These are phyloP conservation scores for Phasianus colchicus DNA, from an alignment of 2,113 vertebrate genomes.

Conservation along the genomic window DNA sequence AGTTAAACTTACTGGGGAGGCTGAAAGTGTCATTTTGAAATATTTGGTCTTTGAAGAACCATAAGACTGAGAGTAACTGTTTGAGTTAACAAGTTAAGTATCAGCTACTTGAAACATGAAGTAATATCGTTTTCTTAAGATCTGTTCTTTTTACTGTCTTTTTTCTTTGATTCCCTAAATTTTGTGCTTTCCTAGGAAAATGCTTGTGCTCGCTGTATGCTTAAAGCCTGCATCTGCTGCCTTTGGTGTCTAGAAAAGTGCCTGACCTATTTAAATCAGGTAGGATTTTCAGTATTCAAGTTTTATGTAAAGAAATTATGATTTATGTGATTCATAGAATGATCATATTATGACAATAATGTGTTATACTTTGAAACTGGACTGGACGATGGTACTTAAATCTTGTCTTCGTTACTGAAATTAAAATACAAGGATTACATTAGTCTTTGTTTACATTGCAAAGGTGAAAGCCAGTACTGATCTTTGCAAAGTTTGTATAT, in stretches of 20 bases:
- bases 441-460: background rate
- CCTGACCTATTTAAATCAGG: slow-evolving; percentile 99
- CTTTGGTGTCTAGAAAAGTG: slow-evolving; percentile 99
- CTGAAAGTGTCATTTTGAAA: background rate
- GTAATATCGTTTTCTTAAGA: background rate
- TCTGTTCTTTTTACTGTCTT: background rate
- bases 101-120: background rate
- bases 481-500: background rate
- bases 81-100: background rate
- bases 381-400: background rate
- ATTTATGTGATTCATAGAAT: background rate
- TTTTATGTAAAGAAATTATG: background rate
- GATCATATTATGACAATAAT: background rate
- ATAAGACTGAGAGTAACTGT: background rate
- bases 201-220: slow-evolving; percentile 92
- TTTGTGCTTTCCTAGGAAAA: slow-evolving; percentile 85
- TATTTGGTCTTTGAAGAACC: background rate
- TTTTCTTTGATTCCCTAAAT: background rate
- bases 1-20: background rate
- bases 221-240: slow-evolving; percentile 98
- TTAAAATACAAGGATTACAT: background rate
- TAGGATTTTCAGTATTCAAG: slow-evolving; percentile 65
- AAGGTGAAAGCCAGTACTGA: background rate
- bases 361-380: background rate
- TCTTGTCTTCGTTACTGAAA: slow-evolving; percentile 21